phyloP scores from a whole-genome alignment of 2,113 vertebrate species.

The Microtus montanus region DNA sequence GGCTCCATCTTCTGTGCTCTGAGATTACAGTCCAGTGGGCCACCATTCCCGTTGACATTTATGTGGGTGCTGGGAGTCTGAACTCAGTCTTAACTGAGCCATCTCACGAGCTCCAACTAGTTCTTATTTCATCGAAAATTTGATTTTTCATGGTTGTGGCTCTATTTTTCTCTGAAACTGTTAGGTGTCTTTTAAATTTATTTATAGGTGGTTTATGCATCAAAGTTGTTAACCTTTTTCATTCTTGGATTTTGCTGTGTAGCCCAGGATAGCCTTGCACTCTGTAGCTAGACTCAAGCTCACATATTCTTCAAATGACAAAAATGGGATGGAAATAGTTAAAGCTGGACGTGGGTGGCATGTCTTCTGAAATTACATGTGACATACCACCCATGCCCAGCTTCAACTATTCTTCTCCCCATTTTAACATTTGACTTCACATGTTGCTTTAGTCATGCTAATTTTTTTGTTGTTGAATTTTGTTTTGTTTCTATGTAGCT shows the following conservation, averaged over 20 bases:
- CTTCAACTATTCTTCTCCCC: neutral
- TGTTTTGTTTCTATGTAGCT: slow-evolving; percentile 46
- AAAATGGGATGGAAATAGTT: neutral
- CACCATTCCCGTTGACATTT: neutral
- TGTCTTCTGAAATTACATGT: neutral
- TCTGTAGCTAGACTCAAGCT: neutral
- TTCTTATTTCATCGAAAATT: slow-evolving; percentile 17
- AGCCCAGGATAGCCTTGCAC: neutral
- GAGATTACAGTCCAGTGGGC: neutral
- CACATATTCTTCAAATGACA: neutral
- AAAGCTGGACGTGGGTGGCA: neutral
- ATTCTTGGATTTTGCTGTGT: neutral
- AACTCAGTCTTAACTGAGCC: neutral
- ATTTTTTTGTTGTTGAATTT: neutral
- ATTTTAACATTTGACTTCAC: slow-evolving; percentile 21
- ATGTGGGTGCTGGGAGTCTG: neutral
- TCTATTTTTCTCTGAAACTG: neutral
- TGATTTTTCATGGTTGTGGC: slow-evolving; percentile 4
- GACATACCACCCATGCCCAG: neutral
- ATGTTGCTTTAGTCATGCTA: neutral
- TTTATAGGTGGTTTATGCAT: neutral
- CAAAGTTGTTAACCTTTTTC: neutral
- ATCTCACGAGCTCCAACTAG: neutral
- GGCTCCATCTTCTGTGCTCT: neutral
- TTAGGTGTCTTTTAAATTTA: neutral